Evolutionary conservation across 2,113 vertebrate genomes (phyloP).

Genomic region (Catharus fuscescens): DNA sequence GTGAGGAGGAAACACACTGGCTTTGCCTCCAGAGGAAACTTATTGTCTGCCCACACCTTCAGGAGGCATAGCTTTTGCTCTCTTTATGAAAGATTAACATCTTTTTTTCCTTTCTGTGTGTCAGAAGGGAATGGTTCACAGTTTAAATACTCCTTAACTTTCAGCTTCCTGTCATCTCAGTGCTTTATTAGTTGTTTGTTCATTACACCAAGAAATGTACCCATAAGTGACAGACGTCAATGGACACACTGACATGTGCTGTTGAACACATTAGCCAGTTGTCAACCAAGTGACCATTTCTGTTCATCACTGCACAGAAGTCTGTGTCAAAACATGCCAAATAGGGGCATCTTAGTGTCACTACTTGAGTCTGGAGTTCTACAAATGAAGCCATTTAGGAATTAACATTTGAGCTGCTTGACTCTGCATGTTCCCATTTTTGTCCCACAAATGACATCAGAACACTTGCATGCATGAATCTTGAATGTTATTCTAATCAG

Average conservation of each 20-base stretch:
- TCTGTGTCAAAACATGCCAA: neutral
- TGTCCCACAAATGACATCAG: neutral
- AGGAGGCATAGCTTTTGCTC: neutral
- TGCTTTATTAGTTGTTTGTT: neutral
- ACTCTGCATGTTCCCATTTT: neutral
- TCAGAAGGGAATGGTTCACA: neutral
- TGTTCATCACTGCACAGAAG: neutral
- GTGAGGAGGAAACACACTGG: neutral
- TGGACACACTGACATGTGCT: rapidly evolving
- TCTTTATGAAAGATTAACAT: neutral
- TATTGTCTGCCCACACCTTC: slow-evolving; percentile 9
- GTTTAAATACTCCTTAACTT: neutral
- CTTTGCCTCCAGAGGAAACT: slow-evolving; percentile 9
- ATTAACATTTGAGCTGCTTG: neutral
- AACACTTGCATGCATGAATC: neutral
- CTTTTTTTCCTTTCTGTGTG: neutral
- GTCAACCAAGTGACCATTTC: neutral
- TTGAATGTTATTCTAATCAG: neutral
- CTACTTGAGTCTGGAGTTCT: neutral
- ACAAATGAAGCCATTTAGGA: neutral
- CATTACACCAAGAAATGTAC: neutral
- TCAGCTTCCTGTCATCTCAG: neutral
- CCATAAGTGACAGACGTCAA: neutral
- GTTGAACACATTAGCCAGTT: neutral
- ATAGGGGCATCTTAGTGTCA: neutral